Evolutionary conservation across 2,888 invertebrate species (phyloP), one percentile per base, ranked within the genome.

Genomic region (Yponomeuta sedellus): DNA sequence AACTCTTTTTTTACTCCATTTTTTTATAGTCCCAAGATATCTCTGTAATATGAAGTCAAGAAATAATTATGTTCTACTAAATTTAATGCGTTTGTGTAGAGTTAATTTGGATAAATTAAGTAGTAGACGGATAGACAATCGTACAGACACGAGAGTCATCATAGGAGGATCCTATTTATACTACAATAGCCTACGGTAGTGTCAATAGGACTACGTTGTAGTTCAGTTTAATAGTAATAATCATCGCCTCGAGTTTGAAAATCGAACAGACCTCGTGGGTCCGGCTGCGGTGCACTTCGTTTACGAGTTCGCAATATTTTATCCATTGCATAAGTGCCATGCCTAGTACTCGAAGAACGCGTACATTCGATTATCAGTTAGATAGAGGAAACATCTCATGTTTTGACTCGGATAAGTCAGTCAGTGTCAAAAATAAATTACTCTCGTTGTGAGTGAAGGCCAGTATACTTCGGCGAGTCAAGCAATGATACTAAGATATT

Each of bases 251-350:
- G 62, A 62, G 62, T 39, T 28, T 10, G 16, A 59, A 40, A 19
- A 34, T 34, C 39, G 39, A 62, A 62, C 62, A 34, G 6, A 12
- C 61, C 40, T 16, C 19, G 4, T 20, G 75, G 73, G 71, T 71
- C 75, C 78, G 74, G 77, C 77, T 75, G 76, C 75, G 22, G 20
- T 44, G 44, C 28, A 44, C 20, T 63, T 75, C 71, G 78, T 79
- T 85, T 84, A 81, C 83, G 85, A 85, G 81, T 85, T 83, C 77
- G 89, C 88, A 88, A 87, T 86, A 89, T 88, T 87, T 86, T 82
- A 86, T 81, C 71, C 70, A 76, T 88, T 88, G 82, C 87, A 85
- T 86, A 88, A 88, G 83, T 80, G 77, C 74, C 75, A 69, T 70
- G 74, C 74, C 71, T 73, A 76, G 40, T n/a, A 39, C 73, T 71